Conservation (phyloP, 1,140 invertebrate species). For the Drosophila sturtevanti region DNA sequence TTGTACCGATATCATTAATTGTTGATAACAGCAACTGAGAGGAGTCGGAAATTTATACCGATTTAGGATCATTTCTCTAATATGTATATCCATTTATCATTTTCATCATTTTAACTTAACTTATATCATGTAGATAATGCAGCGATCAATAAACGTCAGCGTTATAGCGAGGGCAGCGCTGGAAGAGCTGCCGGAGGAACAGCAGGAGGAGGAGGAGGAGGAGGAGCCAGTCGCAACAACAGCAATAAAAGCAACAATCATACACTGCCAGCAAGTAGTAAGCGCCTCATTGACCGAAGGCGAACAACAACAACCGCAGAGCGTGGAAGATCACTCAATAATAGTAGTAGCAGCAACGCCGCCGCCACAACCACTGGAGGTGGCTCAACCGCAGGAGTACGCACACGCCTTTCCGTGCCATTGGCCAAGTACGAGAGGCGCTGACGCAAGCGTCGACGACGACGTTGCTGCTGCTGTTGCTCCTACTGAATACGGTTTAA, state of each 20-base stretch:
- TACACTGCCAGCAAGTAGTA: constrained; percentile 66
- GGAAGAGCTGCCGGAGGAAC: constrained; percentile 22
- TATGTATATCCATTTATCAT: constrained; percentile 1
- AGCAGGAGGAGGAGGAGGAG: constrained; percentile 34
- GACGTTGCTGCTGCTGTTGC: constrained; percentile 58
- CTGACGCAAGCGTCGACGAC: constrained; percentile 65
- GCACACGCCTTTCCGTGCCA: constrained; percentile 73
- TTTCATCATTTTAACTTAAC: constrained; percentile 27
- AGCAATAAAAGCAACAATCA: constrained; percentile 79
- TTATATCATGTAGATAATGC: constrained; percentile 39
- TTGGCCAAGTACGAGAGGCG: constrained; percentile 66
- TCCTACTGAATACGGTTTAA: constrained; percentile 20
- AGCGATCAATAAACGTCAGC: constrained; percentile 54
- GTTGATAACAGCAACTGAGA: constrained; percentile 43
- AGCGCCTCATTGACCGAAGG: constrained; percentile 29
- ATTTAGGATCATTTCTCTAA: constrained; percentile 18
- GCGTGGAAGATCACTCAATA: constrained; percentile 23
- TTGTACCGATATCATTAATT: constrained; percentile 41
- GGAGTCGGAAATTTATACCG: constrained; percentile 40
- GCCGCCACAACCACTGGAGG: constrained; percentile 25
- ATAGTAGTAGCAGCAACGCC: constrained; percentile 12
- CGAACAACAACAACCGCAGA: constrained; percentile 37
- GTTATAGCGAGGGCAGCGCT: constrained; percentile 55
- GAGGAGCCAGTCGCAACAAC: constrained; percentile 57
- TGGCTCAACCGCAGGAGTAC: constrained; percentile 32